Evolutionary conservation across 2,888 invertebrate genomes (phyloP), one percentile per base, ranked within the genome.

Genomic region (Spodoptera picta): DNA sequence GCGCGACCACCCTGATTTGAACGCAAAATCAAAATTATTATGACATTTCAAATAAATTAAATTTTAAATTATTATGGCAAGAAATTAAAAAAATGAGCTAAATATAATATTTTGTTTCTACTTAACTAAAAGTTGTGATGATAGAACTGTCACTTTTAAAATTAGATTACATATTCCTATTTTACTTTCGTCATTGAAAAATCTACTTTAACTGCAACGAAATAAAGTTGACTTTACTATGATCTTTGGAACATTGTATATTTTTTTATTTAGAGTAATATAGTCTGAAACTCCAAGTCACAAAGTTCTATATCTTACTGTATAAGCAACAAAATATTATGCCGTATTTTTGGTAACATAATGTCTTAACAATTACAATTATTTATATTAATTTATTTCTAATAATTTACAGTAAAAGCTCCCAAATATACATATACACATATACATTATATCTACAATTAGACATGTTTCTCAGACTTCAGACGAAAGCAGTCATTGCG

Each of bases 41-140:
- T 66, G 70, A 56, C 59, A 46, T 46, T 36, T 44, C 41, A 47
- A 12, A 43, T 54, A 56, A 56, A 53, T 61, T 56, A 52, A 61
- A 31, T 43, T 46, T 36, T 14, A 51, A 50, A 55, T 45, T 69
- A 79, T 73, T 76, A 76, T 79, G 77, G 77, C 79, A 73, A 73
- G 59, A 52, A 27, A 11, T 46, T 42, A 36, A 36, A 36, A 23
- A 54, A 1, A 47, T 60, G 59, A 41, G 19, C 57, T 14, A 23
- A 43, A 9, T 52, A 45, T 31, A 59, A 52, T 57, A 57, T 56
- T 36, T 64, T 64, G 24, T 58, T 51, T 43, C 43, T 45, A 62
- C 42, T 43, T 51, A 61, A 10, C 50, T 69, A 49, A 23, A 41
- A 10, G 24, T 12, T 56, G 46, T 56, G 60, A 56, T 56, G 27